Conservation (phyloP, 2,113 vertebrate species). For the Corvus cornix region DNA sequence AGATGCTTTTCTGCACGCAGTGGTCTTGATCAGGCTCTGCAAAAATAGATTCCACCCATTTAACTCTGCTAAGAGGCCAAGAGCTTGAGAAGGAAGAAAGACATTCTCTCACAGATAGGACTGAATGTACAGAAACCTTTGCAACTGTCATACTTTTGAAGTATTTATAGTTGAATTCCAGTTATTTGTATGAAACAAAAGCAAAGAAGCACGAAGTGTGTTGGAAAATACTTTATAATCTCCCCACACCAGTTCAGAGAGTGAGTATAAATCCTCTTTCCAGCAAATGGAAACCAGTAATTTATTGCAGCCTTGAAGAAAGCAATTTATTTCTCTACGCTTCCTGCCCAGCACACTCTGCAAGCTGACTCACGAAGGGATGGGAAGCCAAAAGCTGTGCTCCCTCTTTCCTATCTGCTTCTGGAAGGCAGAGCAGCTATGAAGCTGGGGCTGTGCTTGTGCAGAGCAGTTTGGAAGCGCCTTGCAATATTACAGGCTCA, state of each 20-base stretch:
- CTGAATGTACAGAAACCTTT: slow-evolving; percentile 42
- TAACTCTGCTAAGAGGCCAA: not conserved
- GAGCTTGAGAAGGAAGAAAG: not conserved
- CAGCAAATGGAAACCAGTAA: slow-evolving; percentile 45
- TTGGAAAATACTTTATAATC: slow-evolving; percentile 35
- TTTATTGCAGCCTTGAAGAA: slow-evolving; percentile 38
- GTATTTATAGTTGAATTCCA: slow-evolving; percentile 36
- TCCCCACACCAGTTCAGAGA: not conserved
- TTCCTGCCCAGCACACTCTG: slow-evolving; percentile 8
- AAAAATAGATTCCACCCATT: not conserved
- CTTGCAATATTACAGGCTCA: not conserved
- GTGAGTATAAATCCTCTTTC: slow-evolving; percentile 37
- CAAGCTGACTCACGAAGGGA: not conserved
- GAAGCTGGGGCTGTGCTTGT: not conserved
- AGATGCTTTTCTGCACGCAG: not conserved
- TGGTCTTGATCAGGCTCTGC: not conserved
- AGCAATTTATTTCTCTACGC: not conserved
- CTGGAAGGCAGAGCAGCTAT: not conserved
- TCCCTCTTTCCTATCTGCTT: not conserved
- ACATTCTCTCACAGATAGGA: not conserved
- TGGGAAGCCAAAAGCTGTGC: slow-evolving; percentile 1
- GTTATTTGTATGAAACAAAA: slow-evolving; percentile 49
- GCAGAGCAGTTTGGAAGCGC: not conserved
- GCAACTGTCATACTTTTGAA: not conserved
- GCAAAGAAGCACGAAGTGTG: slow-evolving; percentile 15